Evolutionary conservation across 2,797 vertebrate species (phyloP).

Genomic region (Sebastolobus alascanus): DNA sequence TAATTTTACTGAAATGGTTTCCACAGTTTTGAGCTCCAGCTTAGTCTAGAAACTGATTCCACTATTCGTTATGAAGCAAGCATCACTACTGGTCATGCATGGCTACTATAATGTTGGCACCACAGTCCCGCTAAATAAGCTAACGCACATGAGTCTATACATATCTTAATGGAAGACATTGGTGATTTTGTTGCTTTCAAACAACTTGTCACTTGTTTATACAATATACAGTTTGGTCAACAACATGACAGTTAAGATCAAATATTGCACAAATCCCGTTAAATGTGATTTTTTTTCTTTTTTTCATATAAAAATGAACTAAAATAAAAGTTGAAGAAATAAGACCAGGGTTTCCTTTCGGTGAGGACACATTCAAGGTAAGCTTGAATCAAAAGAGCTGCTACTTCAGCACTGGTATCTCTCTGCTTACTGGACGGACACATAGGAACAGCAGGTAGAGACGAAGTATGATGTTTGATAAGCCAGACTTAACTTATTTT

Average conservation of each 20-base stretch:
- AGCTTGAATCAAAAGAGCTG: conserved; percentile 11
- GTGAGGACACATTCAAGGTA: not conserved
- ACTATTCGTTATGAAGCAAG: conserved; percentile 87
- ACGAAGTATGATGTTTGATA: not conserved
- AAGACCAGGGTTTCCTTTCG: conserved; percentile 59
- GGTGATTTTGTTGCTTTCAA: conserved; percentile 99
- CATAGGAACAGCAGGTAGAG: not conserved
- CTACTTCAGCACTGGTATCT: conserved; percentile 5
- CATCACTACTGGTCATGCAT: conserved; percentile 97
- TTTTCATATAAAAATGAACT: not conserved
- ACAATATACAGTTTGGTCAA: conserved; percentile 93
- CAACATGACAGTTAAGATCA: conserved; percentile 87
- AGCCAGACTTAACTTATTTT: not conserved
- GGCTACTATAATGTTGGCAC: conserved; percentile 89
- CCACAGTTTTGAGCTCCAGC: conserved; percentile 38
- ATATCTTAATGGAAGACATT: conserved; percentile 99
- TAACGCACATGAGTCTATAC: conserved; percentile 99
- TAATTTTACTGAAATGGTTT: conserved; percentile 21
- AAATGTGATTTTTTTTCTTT: conserved; percentile 30
- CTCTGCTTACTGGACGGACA: not conserved
- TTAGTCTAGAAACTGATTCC: conserved; percentile 55
- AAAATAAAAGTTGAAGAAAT: conserved; percentile 2
- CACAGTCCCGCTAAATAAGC: conserved; percentile 94
- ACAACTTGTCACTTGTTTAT: conserved; percentile 99
- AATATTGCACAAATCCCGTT: conserved; percentile 97